Conservation (phyloP, 1,140 invertebrate species). For the Anadara kagoshimensis region DNA sequence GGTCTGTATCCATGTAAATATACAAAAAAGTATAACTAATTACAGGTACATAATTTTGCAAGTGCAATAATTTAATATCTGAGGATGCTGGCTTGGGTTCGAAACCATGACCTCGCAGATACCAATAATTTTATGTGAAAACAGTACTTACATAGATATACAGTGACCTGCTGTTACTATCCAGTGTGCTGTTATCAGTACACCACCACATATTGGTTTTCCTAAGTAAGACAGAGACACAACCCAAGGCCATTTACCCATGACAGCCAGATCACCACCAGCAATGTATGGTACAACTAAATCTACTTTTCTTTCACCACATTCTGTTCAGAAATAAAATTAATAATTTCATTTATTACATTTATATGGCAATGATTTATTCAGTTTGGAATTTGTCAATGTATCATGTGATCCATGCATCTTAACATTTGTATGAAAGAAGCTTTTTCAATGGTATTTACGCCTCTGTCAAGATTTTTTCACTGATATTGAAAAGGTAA, state of each 20-base stretch:
- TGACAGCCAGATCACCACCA: slow-evolving; percentile 50
- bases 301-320: slow-evolving; percentile 40
- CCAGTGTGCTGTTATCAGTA: slow-evolving; percentile 81
- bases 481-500: no score
- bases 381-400: no score
- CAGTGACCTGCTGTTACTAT: slow-evolving; percentile 87
- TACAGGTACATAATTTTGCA: no score
- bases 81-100: no score
- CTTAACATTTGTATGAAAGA: no score
- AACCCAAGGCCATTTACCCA: slow-evolving; percentile 67
- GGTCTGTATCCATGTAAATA: slow-evolving; percentile 4
- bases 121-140: no score
- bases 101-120: no score
- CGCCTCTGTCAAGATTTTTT: no score
- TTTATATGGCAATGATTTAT: no score
- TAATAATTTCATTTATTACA: background rate
- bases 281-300: slow-evolving; percentile 49
- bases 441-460: no score
- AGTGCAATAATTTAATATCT: no score
- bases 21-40: background rate
- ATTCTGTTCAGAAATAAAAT: slow-evolving; percentile 38
- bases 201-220: slow-evolving; percentile 82
- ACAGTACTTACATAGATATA: slow-evolving; percentile 54
- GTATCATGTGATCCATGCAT: no score
- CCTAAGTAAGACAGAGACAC: slow-evolving; percentile 59